Evolutionary conservation across 2,797 vertebrate genomes (phyloP), one percentile per base, ranked within the genome.

Genomic region (Rallus crepitans): DNA sequence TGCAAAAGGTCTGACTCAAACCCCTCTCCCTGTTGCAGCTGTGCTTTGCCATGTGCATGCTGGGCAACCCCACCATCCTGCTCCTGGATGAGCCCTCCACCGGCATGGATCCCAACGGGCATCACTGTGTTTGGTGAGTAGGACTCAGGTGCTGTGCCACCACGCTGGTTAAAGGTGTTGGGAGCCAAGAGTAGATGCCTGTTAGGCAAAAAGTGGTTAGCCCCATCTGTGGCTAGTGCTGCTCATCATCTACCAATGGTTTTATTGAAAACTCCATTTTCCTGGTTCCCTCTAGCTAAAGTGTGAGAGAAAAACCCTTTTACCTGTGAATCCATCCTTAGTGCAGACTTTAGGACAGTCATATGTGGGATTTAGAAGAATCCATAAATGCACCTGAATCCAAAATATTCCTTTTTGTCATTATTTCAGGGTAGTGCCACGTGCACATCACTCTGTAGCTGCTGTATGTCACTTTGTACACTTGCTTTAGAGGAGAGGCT

Each of bases 71-170:
- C 11, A 81, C 98, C 13, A 94, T 99, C 25, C 97, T 99, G 59
- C 96, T 99, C 12, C 97, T 99, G 97, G 99, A 99, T 1, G 99
- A 99, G 91, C 99, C 99, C 0, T 99, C 99, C 0, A 97, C 98
- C 0, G 98, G 99, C 93, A 98, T 99, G 98, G 99, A 99, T 79
- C 99, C 98, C 31, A 98, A 97, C 1, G 99, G 98, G 9, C 99
- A 99, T 89, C 98, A 98, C 63, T 97, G 98, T 28, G 98, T 99
- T 96, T 99, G 99, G 99, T 99, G 95, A 98, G 98, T 79, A 55
- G 52, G 13, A 8, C 2, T 30, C 6, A 0, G 12, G 13, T 47
- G 20, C 2, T 2, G 40, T 19, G 60, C 42, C 28, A 27, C 52
- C 48, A 2, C 0, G 0, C 1, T 6, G 28, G 14, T 15, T 15